phyloP scores from a whole-genome alignment of 2,113 vertebrate species.

The Notothenia rossii region DNA sequence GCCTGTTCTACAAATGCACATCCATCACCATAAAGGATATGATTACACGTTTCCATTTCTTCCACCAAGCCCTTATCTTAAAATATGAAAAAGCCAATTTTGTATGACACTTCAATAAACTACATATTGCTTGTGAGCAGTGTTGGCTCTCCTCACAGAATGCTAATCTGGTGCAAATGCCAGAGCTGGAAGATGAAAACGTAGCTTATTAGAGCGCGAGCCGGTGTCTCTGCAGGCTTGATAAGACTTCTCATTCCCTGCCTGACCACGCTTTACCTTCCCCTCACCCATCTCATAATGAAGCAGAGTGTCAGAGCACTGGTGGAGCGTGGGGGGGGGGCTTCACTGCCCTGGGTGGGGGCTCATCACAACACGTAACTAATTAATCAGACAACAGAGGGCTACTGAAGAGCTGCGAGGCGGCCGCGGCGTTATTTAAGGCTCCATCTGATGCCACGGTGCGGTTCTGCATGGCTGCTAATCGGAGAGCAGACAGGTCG shows the following conservation, averaged over 20 bases:
- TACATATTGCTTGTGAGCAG: not conserved
- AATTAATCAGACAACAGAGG: constrained; percentile 62
- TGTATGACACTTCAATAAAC: not conserved
- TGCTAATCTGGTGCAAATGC: constrained; percentile 10
- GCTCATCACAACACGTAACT: constrained; percentile 36
- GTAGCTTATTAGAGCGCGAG: constrained; percentile 16
- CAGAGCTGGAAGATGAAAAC: not conserved
- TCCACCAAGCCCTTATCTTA: not conserved
- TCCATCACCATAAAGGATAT: not conserved
- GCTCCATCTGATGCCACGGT: constrained; percentile 21
- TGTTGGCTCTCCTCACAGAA: not conserved
- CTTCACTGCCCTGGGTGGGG: constrained; percentile 2
- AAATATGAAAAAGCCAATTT: not conserved
- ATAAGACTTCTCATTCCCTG: constrained; percentile 33
- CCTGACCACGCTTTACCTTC: constrained; percentile 18
- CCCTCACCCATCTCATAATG: not conserved
- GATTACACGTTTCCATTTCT: constrained; percentile 5
- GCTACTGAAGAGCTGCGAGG: constrained; percentile 19
- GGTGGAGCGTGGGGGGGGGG: constrained; percentile 2
- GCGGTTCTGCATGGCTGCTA: constrained; percentile 41
- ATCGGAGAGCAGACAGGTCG: constrained; percentile 26
- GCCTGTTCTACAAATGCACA: not conserved
- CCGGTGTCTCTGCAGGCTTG: not conserved
- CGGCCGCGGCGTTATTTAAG: constrained; percentile 50
- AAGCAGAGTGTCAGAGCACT: constrained; percentile 10